These are phyloP conservation scores for Tridacna gigas DNA, from an alignment of 2,888 invertebrate species.

Conservation along the genomic window DNA sequence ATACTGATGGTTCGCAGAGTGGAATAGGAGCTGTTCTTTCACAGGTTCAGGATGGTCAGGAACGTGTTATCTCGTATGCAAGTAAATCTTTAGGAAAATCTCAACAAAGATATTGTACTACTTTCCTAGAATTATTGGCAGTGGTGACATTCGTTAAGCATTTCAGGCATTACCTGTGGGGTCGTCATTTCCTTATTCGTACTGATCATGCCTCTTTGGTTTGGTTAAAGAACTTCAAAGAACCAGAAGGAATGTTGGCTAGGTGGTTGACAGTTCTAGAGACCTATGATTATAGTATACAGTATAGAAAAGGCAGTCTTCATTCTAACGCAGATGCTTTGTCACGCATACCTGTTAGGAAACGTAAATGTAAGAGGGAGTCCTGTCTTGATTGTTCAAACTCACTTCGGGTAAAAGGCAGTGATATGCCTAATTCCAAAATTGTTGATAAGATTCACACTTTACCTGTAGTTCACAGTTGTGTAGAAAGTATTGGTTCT, in stretches of 20 bases:
- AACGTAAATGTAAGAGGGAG: conserved; percentile 9
- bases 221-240: conserved; percentile 49
- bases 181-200: conserved; percentile 53
- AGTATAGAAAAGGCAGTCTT: neutral
- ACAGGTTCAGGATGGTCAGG: conserved; percentile 45
- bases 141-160: conserved; percentile 60
- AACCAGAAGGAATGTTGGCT: conserved; percentile 43
- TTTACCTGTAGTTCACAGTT: no score
- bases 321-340: neutral
- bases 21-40: conserved; percentile 67
- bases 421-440: neutral
- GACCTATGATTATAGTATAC: conserved; percentile 34
- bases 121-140: conserved; percentile 55
- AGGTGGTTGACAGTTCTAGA: conserved; percentile 36
- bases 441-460: neutral
- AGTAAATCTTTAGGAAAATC: conserved; percentile 53
- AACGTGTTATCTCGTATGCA: conserved; percentile 62
- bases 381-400: neutral
- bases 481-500: no score
- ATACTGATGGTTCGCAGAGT: conserved; percentile 64
- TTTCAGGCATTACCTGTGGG: conserved; percentile 64
- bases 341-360: neutral
- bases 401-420: neutral
- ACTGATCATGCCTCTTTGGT: conserved; percentile 65
- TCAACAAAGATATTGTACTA: conserved; percentile 56